Conservation (phyloP, 2,113 vertebrate species). For the Pachyramphus minor region DNA sequence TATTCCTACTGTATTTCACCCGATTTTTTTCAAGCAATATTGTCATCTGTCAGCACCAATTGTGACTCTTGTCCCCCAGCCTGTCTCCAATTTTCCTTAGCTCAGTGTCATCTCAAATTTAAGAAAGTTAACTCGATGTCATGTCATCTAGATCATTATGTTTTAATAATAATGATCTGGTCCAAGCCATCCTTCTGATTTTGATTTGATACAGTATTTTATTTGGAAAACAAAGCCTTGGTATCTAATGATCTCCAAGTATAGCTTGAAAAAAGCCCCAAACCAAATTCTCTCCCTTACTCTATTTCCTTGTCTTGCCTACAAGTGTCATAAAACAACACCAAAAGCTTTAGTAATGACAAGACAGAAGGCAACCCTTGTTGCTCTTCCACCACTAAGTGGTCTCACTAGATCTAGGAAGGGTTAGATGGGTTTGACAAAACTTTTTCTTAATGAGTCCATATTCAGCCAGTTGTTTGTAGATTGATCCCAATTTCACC, state of each 20-base stretch:
- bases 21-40: not conserved
- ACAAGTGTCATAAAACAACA: not conserved
- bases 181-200: not conserved
- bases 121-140: not conserved
- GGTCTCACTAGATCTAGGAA: not conserved
- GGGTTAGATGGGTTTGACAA: not conserved
- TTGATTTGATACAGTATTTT: not conserved
- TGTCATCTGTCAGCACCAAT: not conserved
- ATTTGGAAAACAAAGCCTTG: not conserved
- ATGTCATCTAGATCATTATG: not conserved
- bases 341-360: not conserved
- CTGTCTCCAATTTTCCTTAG: not conserved
- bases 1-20: not conserved
- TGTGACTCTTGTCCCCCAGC: not conserved
- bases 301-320: not conserved
- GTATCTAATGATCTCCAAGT: not conserved
- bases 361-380: not conserved
- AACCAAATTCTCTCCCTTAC: not conserved
- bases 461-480: not conserved
- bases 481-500: not conserved
- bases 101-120: not conserved
- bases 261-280: not conserved
- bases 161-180: not conserved
- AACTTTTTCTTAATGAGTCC: not conserved
- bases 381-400: not conserved